Evolutionary conservation across 2,888 invertebrate genomes (phyloP).

Genomic region (Unio delphinus): DNA sequence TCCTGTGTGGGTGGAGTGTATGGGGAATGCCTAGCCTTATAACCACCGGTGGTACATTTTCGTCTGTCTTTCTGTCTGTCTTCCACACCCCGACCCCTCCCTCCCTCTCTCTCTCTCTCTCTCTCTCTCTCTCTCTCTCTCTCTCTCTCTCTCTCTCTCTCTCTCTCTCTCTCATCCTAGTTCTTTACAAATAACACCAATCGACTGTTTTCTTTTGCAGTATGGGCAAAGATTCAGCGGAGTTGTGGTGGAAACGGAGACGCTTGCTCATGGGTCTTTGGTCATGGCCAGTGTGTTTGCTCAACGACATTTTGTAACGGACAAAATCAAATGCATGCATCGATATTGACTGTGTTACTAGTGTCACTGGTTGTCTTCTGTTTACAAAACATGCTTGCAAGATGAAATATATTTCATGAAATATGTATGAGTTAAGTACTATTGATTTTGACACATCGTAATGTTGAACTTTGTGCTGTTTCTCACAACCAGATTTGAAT

Average conservation of each 20-base stretch:
- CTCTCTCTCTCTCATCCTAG: background rate
- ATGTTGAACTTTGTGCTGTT: background rate
- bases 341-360: background rate
- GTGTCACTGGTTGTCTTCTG: too few relatives aligned
- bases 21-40: too few relatives aligned
- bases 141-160: background rate
- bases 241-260: constrained; percentile 12
- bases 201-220: constrained; percentile 7
- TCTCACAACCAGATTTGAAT: background rate
- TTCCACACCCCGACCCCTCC: too few relatives aligned
- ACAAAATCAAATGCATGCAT: constrained; percentile 3
- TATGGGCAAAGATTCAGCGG: constrained; percentile 12
- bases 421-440: too few relatives aligned
- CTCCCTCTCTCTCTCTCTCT: background rate
- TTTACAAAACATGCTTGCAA: too few relatives aligned
- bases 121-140: background rate
- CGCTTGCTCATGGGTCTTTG: constrained; percentile 18
- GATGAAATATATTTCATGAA: too few relatives aligned
- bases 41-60: too few relatives aligned
- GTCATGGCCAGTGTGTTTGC: constrained; percentile 19
- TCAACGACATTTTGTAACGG: constrained; percentile 24
- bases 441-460: too few relatives aligned
- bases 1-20: too few relatives aligned
- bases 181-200: background rate
- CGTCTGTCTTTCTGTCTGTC: too few relatives aligned